Base-by-base conservation (phyloP, 2,797 vertebrate species). In the Lacerta agilis region DNA sequence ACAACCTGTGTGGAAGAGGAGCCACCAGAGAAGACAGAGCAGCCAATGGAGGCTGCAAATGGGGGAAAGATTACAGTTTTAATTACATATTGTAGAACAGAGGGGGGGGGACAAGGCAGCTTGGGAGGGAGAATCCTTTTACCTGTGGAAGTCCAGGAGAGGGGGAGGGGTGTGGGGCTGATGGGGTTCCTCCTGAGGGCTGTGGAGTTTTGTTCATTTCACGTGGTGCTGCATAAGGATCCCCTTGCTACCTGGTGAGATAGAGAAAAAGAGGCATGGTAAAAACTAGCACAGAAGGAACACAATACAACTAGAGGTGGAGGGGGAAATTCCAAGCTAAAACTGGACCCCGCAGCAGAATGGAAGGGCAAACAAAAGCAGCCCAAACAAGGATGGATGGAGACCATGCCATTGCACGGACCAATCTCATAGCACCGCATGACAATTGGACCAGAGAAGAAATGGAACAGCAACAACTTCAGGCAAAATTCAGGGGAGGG, bases 121-220 rank as follows among this genome's bases (percentile, higher is more conserved):
- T 1, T 0, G 10, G 29, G 64, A 43, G 5, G 29, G 49, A 3
- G 38, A 78, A 36, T 27, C 38, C 92, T 98, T 55, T 55, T 98
- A 99, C 98, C 98, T 99, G 99, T 94, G 98, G 97, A 92, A 99
- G 97, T 97, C 98, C 98, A 1, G 98, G 98, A 97, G 98, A 99
- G 92, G 98, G 98, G 97, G 98, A 98, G 86, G 97, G 98, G 97
- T 98, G 98, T 94, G 98, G 98, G 98, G 98, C 97, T 88, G 98
- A 97, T 88, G 98, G 96, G 97, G 97, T 96, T 98, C 98, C 98
- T 96, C 98, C 98, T 98, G 98, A 98, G 98, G 98, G 97, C 97
- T 99, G 98, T 97, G 98, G 98, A 97, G 98, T 97, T 98, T 99
- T 99, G 98, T 99, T 99, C 98, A 99, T 99, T 98, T 99, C 98